phyloP scores from a whole-genome alignment of 2,888 invertebrate genomes.

The Epirrita christyi region DNA sequence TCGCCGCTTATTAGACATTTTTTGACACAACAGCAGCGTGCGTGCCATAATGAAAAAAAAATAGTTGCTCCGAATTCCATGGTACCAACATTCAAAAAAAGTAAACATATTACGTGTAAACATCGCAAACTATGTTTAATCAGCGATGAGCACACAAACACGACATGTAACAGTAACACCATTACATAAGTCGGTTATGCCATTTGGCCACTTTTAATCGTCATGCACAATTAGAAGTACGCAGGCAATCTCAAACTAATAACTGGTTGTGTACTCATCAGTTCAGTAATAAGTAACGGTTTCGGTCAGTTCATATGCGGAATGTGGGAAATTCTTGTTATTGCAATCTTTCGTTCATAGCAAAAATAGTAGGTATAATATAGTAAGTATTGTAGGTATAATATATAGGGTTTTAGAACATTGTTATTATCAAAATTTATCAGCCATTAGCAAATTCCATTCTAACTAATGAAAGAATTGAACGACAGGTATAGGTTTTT shows the following conservation, averaged over 20 bases:
- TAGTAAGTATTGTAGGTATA: no score
- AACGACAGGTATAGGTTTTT: no score
- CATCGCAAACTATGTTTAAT: constrained; percentile 14
- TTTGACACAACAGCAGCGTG: no score
- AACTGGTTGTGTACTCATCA: constrained; percentile 10
- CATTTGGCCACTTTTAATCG: constrained; percentile 24
- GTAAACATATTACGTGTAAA: constrained; percentile 11
- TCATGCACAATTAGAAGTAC: constrained; percentile 28
- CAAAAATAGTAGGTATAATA: no score
- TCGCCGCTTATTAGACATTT: no score
- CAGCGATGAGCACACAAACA: constrained; percentile 12
- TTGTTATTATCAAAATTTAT: no score
- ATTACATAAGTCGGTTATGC: constrained; percentile 29
- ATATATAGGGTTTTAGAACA: no score
- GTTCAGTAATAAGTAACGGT: constrained; percentile 21
- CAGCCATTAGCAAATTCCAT: no score
- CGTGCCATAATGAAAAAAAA: no score
- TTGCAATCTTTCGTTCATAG: background rate
- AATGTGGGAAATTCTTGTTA: background rate
- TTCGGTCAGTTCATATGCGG: constrained; percentile 1
- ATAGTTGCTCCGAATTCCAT: no score
- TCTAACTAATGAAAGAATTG: no score
- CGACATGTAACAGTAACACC: constrained; percentile 24
- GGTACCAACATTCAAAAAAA: no score
- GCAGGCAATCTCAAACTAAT: constrained; percentile 17